A percentile compares a stretch with the other conserved stretches of the same genome.
These are phyloP conservation scores for Meganola albula DNA, from an alignment of 2,888 invertebrate genomes.

Conservation along the genomic window DNA sequence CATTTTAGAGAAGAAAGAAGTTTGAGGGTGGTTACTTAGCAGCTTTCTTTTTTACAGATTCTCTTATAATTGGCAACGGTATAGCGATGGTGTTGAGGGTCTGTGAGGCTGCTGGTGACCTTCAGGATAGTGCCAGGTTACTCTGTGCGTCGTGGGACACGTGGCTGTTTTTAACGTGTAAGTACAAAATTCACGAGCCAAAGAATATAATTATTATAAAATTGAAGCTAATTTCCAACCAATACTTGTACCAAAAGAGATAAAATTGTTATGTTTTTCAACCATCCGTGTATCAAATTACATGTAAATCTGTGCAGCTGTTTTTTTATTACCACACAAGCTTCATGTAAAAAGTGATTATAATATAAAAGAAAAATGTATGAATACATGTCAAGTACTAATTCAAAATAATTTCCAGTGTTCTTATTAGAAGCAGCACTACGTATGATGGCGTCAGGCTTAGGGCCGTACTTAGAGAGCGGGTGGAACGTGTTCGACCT, in stretches of 20 bases:
- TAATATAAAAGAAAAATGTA: too few species aligned
- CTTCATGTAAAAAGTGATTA: too few species aligned
- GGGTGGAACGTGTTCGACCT: slow-evolving; percentile 93
- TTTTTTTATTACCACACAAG: too few species aligned
- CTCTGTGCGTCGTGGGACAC: slow-evolving; percentile 88
- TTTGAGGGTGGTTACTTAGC: too few species aligned
- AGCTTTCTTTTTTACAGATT: slow-evolving; percentile 70
- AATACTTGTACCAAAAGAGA: not conserved
- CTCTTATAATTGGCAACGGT: slow-evolving; percentile 85
- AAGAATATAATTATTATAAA: not conserved
- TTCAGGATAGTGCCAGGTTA: slow-evolving; percentile 79
- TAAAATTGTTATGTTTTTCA: not conserved
- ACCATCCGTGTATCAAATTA: too few species aligned
- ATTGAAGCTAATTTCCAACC: not conserved
- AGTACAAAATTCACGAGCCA: too few species aligned
- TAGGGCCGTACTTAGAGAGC: slow-evolving; percentile 83
- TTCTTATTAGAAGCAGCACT: slow-evolving; percentile 85
- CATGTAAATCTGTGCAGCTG: too few species aligned
- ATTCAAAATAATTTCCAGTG: slow-evolving; percentile 79
- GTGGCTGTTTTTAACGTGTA: slow-evolving; percentile 82
- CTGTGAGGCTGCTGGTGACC: slow-evolving; percentile 76
- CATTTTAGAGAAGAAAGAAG: too few species aligned
- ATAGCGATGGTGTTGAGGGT: slow-evolving; percentile 85
- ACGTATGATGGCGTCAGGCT: slow-evolving; percentile 85
- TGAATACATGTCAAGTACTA: too few species aligned